Base-by-base conservation (phyloP, 2,113 vertebrate species). In the Pseudolaguvia tuberculata region DNA sequence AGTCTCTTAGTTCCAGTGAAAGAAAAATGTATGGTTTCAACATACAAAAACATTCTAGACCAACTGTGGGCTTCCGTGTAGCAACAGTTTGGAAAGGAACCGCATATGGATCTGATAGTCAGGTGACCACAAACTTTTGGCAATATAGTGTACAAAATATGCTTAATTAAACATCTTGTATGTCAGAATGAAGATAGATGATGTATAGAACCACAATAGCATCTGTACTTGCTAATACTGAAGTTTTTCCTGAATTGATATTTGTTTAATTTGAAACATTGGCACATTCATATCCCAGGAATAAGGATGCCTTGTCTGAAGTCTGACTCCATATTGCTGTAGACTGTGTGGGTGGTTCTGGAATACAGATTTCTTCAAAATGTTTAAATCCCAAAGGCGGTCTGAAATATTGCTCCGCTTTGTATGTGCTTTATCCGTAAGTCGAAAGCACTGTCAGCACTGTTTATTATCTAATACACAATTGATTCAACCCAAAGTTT, bases 341-440 rank as follows among this genome's bases (percentile, higher is more conserved):
- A 70, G 69, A 21, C 69, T 25, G 7, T 58, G 56, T 72, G 42
- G 21, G 42, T 58, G 23, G 23, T 56, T 71, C 69, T 71, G 55
- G 66, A 68, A n/a, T 59, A 27, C 17, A 47, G 14, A 66, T 48
- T 66, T 25, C 21, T 25, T 66, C 4, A 42, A 62, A n/a, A 21
- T 62, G 59, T 42, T 42, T 21, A 66, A 47, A 42, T 25, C 21
- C 62, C 23, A 59, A 72, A 59, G 45, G 42, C 27, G 70, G 55
- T 58, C 53, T 58, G 15, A 72, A 57, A 47, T 57, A 55, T 47
- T 23, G 29, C 45, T 12, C 9, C 25, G 45, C 10, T 67, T 67
- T 67, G 45, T 25, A 15, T 31, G 29, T 62, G 47, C 15, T 47
- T 7, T 73, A 14, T 72, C 17, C 42, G 27, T 23, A 72, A 47